Percentiles rank a stretch among this genome's conserved stretches.
phyloP scores from a whole-genome alignment of 2,888 invertebrate species.

The Chorisops tibialis region DNA sequence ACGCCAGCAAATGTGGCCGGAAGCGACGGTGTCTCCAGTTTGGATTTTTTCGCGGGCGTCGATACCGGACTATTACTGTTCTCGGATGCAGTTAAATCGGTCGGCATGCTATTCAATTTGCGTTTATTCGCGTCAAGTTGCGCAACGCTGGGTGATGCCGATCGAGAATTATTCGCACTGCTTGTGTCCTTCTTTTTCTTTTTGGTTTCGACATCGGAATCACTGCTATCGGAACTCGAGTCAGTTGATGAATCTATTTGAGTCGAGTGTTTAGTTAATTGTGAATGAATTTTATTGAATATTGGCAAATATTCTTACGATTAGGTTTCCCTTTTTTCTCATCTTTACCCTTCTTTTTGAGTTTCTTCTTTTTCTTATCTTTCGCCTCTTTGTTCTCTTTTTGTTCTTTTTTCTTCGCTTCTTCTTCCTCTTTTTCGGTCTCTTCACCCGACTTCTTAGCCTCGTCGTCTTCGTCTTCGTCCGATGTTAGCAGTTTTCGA shows the following conservation, averaged over 20 bases:
- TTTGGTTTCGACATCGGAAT: slow-evolving; percentile 67
- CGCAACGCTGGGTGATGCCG: slow-evolving; percentile 52
- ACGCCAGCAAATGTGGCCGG: slow-evolving; percentile 50
- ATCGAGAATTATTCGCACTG: slow-evolving; percentile 48
- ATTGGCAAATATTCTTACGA: neutral
- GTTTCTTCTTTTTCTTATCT: slow-evolving; percentile 60
- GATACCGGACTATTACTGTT: slow-evolving; percentile 49
- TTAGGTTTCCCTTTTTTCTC: slow-evolving; percentile 57
- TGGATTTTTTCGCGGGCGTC: slow-evolving; percentile 49
- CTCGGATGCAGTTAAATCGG: slow-evolving; percentile 49
- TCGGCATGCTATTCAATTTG: slow-evolving; percentile 47
- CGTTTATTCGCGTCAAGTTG: slow-evolving; percentile 44
- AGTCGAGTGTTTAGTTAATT: slow-evolving; percentile 29
- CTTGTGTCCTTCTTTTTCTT: slow-evolving; percentile 55
- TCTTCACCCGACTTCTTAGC: slow-evolving; percentile 73
- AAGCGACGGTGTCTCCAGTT: slow-evolving; percentile 46
- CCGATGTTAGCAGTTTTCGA: slow-evolving; percentile 78
- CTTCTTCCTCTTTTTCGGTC: slow-evolving; percentile 69
- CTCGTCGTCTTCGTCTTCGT: slow-evolving; percentile 83
- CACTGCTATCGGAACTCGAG: slow-evolving; percentile 66
- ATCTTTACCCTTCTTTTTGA: slow-evolving; percentile 62
- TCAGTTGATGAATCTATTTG: slow-evolving; percentile 64
- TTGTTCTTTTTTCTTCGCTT: slow-evolving; percentile 70
- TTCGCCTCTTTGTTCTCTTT: slow-evolving; percentile 56
- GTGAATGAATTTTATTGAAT: slow-evolving; percentile 18